phyloP scores from a whole-genome alignment of 2,113 vertebrate species.

The Xenopus laevis region DNA sequence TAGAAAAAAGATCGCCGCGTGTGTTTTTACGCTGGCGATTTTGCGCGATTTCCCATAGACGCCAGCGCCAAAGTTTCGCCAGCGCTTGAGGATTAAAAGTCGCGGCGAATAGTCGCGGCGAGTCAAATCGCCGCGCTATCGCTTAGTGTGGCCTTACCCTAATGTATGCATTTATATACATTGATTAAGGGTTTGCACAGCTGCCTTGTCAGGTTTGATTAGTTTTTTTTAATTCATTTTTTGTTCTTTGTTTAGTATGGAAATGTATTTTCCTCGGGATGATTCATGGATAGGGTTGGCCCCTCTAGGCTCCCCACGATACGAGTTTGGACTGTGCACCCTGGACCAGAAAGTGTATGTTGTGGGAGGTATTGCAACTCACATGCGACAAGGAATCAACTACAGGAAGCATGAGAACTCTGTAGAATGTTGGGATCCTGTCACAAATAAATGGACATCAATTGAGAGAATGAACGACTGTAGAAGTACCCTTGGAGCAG shows the following conservation, averaged over 20 bases:
- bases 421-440: constrained; percentile 94
- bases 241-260: constrained; percentile 70
- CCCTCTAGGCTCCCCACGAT: constrained; percentile 86
- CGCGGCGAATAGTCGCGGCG: no score
- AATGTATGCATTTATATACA: no score
- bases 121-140: no score
- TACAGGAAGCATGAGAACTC: constrained; percentile 90
- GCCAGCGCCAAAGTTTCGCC: no score
- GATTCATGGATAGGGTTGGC: constrained; percentile 97
- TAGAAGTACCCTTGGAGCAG: constrained; percentile 87
- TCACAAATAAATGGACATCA: constrained; percentile 89
- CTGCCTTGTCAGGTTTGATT: no score
- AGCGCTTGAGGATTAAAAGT: no score
- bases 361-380: constrained; percentile 91
- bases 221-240: constrained; percentile 16
- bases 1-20: no score
- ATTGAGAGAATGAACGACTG: constrained; percentile 88
- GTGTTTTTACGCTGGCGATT: no score
- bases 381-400: constrained; percentile 86
- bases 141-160: no score
- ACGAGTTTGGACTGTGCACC: constrained; percentile 90
- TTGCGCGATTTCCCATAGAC: no score
- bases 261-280: constrained; percentile 97
- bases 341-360: constrained; percentile 94
- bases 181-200: no score